Evolutionary conservation across 2,113 vertebrate species (phyloP).

Genomic region (Ophthalmolycus amberensis): DNA sequence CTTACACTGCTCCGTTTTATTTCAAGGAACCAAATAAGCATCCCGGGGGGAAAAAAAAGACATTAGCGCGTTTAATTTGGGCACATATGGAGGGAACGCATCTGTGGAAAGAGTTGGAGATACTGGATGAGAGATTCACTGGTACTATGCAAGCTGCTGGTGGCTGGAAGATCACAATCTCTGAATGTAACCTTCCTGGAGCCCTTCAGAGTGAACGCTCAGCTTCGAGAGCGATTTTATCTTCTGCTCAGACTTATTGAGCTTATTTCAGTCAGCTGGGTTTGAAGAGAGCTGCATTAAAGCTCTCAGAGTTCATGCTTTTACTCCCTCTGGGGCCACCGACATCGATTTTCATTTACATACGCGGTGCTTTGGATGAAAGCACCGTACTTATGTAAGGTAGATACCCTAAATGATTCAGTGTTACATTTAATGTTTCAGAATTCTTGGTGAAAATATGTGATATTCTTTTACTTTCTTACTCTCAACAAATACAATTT

Average conservation of each 20-base stretch:
- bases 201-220: slow-evolving; percentile 38
- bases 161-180: slow-evolving; percentile 54
- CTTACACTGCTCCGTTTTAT: slow-evolving; percentile 57
- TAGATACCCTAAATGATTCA: not conserved
- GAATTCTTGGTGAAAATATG: not conserved
- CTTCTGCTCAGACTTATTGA: slow-evolving; percentile 54
- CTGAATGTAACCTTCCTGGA: slow-evolving; percentile 57
- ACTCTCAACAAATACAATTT: not conserved
- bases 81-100: slow-evolving; percentile 39
- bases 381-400: not conserved
- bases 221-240: slow-evolving; percentile 64
- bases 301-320: slow-evolving; percentile 40
- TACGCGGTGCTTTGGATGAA: not conserved
- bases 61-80: slow-evolving; percentile 51
- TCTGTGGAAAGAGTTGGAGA: slow-evolving; percentile 30
- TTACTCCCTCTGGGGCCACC: slow-evolving; percentile 17
- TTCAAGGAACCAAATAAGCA: slow-evolving; percentile 48
- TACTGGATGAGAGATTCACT: slow-evolving; percentile 34
- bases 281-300: slow-evolving; percentile 32
- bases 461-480: not conserved
- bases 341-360: not conserved
- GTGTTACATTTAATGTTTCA: not conserved
- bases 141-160: slow-evolving; percentile 38
- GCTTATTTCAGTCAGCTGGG: slow-evolving; percentile 55
- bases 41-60: slow-evolving; percentile 18